phyloP scores from a whole-genome alignment of 2,888 invertebrate species.

The Aspidiotus destructor region DNA sequence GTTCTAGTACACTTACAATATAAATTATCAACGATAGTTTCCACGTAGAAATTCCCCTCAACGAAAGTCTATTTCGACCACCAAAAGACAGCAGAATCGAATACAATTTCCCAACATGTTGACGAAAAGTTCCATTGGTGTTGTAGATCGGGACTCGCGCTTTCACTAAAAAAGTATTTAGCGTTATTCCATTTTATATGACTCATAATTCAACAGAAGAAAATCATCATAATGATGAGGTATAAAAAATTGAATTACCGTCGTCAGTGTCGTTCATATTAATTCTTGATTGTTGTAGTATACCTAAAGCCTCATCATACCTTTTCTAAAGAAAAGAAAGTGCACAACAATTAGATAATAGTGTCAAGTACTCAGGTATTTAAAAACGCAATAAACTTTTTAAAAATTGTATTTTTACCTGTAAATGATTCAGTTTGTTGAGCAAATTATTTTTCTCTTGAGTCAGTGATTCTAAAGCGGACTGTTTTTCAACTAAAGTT shows the following conservation, averaged over 20 bases:
- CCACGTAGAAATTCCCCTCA: slow-evolving; percentile 70
- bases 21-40: slow-evolving; percentile 71
- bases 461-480: slow-evolving; percentile 15
- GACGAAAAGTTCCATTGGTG: slow-evolving; percentile 1
- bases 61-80: slow-evolving; percentile 67
- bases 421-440: slow-evolving; percentile 18
- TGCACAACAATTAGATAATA: not conserved
- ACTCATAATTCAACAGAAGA: not conserved
- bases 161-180: slow-evolving; percentile 5
- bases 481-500: slow-evolving; percentile 23
- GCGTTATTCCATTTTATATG: not conserved
- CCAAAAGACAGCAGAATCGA: slow-evolving; percentile 69
- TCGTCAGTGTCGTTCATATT: slow-evolving; percentile 29
- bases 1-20: slow-evolving; percentile 50
- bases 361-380: not conserved
- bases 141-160: slow-evolving; percentile 22
- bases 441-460: slow-evolving; percentile 12
- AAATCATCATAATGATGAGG: not conserved
- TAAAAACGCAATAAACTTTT: not conserved
- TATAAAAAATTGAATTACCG: slow-evolving; percentile 7
- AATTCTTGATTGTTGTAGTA: slow-evolving; percentile 20
- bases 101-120: slow-evolving; percentile 63
- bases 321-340: slow-evolving; percentile 7
- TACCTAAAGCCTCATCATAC: slow-evolving; percentile 21
- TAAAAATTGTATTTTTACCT: slow-evolving; percentile 7